Percentiles rank a stretch among this genome's conserved stretches.
Evolutionary conservation across 2,113 vertebrate species (phyloP).

Genomic region (Caranx ignobilis): DNA sequence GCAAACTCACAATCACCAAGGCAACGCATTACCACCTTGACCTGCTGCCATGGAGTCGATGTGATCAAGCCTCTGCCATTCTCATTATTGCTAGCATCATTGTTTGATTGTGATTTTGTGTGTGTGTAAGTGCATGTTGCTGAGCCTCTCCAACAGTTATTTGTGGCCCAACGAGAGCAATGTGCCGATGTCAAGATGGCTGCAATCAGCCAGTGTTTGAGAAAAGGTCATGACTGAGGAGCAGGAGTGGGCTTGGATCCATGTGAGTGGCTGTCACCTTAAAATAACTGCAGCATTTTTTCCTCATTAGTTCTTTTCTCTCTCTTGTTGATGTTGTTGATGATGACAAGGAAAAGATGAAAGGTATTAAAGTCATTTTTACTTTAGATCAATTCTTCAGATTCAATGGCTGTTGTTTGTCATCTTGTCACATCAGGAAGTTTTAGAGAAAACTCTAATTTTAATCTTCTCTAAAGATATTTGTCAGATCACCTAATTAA

Average conservation of each 20-base stretch:
- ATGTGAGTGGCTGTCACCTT: not conserved
- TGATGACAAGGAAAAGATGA: not conserved
- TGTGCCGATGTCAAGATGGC: conserved; percentile 18
- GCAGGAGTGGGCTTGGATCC: not conserved
- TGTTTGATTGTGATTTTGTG: conserved; percentile 19
- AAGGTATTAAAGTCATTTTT: not conserved
- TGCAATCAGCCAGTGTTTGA: conserved; percentile 45
- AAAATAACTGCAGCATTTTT: not conserved
- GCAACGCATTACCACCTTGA: conserved; percentile 49
- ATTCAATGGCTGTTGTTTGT: not conserved
- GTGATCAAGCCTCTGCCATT: conserved; percentile 8
- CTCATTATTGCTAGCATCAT: conserved; percentile 35
- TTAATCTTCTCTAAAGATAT: not conserved
- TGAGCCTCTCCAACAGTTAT: conserved; percentile 15
- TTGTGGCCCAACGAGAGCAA: conserved; percentile 36
- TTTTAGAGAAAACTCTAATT: not conserved
- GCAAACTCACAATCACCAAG: conserved; percentile 52
- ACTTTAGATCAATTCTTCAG: not conserved
- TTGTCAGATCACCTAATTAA: not conserved
- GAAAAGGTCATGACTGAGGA: conserved; percentile 35
- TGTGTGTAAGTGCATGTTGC: not conserved
- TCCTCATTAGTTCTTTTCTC: conserved; percentile 1
- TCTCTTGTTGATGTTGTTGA: not conserved
- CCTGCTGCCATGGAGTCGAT: conserved; percentile 26
- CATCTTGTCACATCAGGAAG: not conserved